Conservation (phyloP, 2,797 vertebrate species). For the Cuculus canorus region DNA sequence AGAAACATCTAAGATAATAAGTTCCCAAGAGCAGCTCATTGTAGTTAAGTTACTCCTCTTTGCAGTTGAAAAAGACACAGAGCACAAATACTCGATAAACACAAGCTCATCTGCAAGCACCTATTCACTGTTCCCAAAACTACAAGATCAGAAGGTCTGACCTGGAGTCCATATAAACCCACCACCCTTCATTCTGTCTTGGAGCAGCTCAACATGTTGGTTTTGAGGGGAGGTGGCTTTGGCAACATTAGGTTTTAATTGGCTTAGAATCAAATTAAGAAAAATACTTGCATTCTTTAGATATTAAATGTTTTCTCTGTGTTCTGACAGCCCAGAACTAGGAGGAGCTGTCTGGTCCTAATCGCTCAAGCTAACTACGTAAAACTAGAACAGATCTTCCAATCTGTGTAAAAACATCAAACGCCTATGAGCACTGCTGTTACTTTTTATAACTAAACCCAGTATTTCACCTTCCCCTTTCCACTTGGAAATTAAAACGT, state of each 20-base stretch:
- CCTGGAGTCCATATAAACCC: not conserved
- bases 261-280: not conserved
- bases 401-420: not conserved
- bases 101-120: not conserved
- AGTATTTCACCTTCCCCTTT: not conserved
- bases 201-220: not conserved
- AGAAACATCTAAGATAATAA: not conserved
- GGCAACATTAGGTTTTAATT: not conserved
- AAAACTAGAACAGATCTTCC: not conserved
- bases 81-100: not conserved
- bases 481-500: not conserved
- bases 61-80: not conserved
- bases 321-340: not conserved
- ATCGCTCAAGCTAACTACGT: not conserved
- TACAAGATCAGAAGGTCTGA: not conserved
- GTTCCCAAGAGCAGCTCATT: not conserved
- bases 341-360: not conserved
- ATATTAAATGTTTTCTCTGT: not conserved
- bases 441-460: not conserved
- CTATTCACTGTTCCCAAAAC: not conserved
- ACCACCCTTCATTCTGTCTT: not conserved
- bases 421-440: not conserved
- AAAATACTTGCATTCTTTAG: not conserved
- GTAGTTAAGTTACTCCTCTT: not conserved
- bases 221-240: not conserved